Evolutionary conservation across 2,888 invertebrate genomes (phyloP), one percentile per base, ranked within the genome.

Genomic region (Isoperla grammatica): DNA sequence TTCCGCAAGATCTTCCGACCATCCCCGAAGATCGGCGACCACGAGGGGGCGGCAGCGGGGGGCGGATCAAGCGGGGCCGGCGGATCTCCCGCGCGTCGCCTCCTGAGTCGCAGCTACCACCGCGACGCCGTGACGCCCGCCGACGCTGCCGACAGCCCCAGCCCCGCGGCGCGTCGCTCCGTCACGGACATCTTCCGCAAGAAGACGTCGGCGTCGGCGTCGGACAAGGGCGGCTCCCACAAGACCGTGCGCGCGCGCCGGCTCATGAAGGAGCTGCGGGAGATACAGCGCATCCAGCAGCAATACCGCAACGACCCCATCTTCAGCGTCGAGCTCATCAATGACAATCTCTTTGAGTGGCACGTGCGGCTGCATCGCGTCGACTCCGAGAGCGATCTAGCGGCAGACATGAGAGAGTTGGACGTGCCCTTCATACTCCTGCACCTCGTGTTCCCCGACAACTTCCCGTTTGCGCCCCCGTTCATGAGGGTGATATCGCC

Each of bases 261-360:
- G 50, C 81, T 92, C 60, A 92, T 92, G 91, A 90, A 91, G 73
- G 91, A 91, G 70, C 83, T 87, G 66, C 85, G 85, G 66, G 90
- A 90, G 74, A 85, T 90, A 69, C 87, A 90, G 71, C 81, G 85
- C 68, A 76, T 83, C 63, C 88, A 90, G 72, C 55, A 54, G 12
- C 81, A 81, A 68, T 81, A 80, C 67, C 79, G 83, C 63, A 73
- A 80, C n/a, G 86, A 88, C 67, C 86, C 89, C 2, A 78, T 86
- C 13, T 92, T 91, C 71, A 88, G 86, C 67, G 91, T 90, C 67
- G 91, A 91, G 71, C 77, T 92, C 62, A 87, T 91, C 49, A 88
- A 90, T 71, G 91, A 92, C 74, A 90, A 89, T 75, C 78, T 92
- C 40, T 92, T 86, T 76, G 92, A 92, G 74, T 92, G 92, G 92